Conservation (phyloP, 2,797 vertebrate species). For the Paramormyrops hopkinsi region DNA sequence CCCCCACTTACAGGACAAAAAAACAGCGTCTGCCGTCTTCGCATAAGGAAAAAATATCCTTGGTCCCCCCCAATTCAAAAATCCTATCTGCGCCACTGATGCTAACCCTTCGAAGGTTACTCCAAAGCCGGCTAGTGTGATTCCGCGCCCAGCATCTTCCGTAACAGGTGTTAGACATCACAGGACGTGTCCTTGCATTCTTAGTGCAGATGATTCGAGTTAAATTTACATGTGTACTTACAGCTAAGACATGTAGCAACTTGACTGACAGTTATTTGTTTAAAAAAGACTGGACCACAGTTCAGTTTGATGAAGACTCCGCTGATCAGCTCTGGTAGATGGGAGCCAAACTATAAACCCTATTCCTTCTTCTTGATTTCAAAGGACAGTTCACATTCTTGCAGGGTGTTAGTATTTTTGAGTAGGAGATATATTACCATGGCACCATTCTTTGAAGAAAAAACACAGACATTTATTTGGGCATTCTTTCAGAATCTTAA, state of each 20-base stretch:
- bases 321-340: background rate
- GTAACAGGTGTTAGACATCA: background rate
- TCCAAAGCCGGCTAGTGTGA: background rate
- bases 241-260: background rate
- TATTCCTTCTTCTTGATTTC: background rate
- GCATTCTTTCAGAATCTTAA: background rate
- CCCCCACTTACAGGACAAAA: too few relatives aligned
- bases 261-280: background rate
- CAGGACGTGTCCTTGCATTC: background rate
- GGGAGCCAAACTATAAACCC: slow-evolving; percentile 5
- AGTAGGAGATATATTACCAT: slow-evolving; percentile 7
- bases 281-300: background rate
- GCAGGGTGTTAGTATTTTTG: background rate
- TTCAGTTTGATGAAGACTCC: background rate
- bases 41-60: too few relatives aligned
- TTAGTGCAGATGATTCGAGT: slow-evolving; percentile 12
- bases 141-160: background rate
- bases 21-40: too few relatives aligned
- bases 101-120: background rate
- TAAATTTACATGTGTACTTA: background rate
- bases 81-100: too few relatives aligned
- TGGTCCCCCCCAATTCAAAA: too few relatives aligned
- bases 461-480: background rate
- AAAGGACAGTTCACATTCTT: background rate
- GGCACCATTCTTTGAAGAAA: background rate